phyloP scores from a whole-genome alignment of 2,888 invertebrate species.

The Tipula confusa region DNA sequence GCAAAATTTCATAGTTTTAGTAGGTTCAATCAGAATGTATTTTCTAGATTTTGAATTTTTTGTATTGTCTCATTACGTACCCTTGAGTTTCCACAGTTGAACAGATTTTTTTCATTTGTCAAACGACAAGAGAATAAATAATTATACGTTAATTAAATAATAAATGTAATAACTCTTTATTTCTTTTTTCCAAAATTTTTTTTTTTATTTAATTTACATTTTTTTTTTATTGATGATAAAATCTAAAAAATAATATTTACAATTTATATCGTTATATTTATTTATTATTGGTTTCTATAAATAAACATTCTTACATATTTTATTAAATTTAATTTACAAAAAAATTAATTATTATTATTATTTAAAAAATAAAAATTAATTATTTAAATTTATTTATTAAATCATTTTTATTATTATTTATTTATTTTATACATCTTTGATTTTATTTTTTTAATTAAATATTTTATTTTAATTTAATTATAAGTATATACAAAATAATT shows the following conservation, averaged over 20 bases:
- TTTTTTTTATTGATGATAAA: background rate
- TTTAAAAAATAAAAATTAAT: background rate
- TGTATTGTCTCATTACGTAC: too few relatives aligned
- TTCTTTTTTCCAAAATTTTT: background rate
- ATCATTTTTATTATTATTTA: background rate
- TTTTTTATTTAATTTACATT: background rate
- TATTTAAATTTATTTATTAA: background rate
- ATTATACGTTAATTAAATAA: background rate
- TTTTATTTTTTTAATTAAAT: background rate
- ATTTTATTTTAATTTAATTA: background rate
- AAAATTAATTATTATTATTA: background rate
- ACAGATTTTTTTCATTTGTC: too few relatives aligned
- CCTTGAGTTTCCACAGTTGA: too few relatives aligned
- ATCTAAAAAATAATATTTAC: background rate
- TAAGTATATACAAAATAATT: background rate
- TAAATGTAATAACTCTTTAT: too few relatives aligned
- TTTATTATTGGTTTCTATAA: background rate
- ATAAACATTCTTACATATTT: background rate
- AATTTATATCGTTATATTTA: background rate
- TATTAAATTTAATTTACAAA: background rate
- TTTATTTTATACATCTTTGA: constrained; percentile 3
- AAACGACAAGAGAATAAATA: too few relatives aligned
- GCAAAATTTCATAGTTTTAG: too few relatives aligned
- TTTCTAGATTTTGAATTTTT: too few relatives aligned
- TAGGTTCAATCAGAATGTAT: too few relatives aligned